These are phyloP conservation scores for Elanoides forficatus DNA, from an alignment of 2,113 vertebrate genomes.

Conservation along the genomic window DNA sequence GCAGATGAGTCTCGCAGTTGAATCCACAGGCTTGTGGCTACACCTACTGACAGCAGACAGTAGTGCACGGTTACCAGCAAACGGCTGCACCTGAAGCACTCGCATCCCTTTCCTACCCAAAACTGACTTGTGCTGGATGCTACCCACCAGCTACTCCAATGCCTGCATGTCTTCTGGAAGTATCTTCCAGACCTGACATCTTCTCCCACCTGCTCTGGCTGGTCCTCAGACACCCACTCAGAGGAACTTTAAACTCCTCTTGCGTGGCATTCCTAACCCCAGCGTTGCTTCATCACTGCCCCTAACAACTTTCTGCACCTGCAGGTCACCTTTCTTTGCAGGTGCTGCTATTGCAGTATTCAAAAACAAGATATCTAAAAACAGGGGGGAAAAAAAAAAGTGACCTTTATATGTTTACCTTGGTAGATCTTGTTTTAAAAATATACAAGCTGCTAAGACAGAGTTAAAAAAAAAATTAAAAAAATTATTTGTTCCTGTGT, in stretches of 20 bases:
- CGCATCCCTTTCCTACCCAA: not conserved
- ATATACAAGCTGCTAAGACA: not conserved
- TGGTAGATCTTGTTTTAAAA: not conserved
- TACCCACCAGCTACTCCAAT: not conserved
- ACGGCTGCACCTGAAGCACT: not conserved
- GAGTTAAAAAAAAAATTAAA: not conserved
- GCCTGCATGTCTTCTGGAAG: not conserved
- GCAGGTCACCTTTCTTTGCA: no score
- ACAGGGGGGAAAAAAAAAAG: accelerated
- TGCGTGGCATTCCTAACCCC: not conserved
- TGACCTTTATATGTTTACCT: accelerated
- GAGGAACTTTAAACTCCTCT: not conserved
- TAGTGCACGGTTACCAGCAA: not conserved
- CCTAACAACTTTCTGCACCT: not conserved
- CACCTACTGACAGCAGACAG: slow-evolving; percentile 18
- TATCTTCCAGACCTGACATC: no score
- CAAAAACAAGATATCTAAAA: not conserved
- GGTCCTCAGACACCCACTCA: not conserved
- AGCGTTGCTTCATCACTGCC: not conserved
- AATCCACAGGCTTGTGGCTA: not conserved
- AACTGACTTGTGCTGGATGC: not conserved
- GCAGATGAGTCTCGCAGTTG: not conserved
- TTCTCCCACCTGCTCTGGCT: no score
- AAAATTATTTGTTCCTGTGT: not conserved
- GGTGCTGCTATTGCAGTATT: accelerated